Conservation (phyloP, 2,888 invertebrate genomes). For the Eristalis intricaria region DNA sequence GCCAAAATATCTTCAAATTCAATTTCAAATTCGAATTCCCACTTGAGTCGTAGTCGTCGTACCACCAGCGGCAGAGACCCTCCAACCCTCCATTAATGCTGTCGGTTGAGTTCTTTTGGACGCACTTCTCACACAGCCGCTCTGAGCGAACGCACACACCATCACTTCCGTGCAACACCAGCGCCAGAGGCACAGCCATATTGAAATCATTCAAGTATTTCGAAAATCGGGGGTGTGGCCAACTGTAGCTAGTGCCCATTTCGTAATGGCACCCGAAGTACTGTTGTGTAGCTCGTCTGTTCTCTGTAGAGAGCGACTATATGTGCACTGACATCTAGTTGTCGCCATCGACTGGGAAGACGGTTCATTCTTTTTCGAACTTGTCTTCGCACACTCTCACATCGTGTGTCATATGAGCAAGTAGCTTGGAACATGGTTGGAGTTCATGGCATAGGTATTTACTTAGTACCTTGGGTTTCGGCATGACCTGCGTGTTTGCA, state of each 20-base stretch:
- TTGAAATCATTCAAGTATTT: slow-evolving; percentile 81
- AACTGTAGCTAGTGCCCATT: slow-evolving; percentile 73
- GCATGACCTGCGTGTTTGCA: slow-evolving; percentile 67
- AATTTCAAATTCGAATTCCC: slow-evolving; percentile 65
- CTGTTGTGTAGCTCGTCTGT: slow-evolving; percentile 30
- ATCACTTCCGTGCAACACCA: slow-evolving; percentile 31
- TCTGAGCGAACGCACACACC: slow-evolving; percentile 60
- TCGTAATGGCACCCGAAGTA: slow-evolving; percentile 75
- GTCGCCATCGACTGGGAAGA: slow-evolving; percentile 38
- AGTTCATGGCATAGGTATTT: slow-evolving; percentile 48
- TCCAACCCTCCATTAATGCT: background rate
- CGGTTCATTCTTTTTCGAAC: slow-evolving; percentile 63
- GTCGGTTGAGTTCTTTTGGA: background rate
- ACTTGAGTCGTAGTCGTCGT: slow-evolving; percentile 23
- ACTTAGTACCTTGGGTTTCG: slow-evolving; percentile 51
- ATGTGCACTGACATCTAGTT: slow-evolving; percentile 60
- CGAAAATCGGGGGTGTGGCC: slow-evolving; percentile 80
- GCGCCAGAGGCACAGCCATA: slow-evolving; percentile 77
- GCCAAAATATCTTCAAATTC: slow-evolving; percentile 58
- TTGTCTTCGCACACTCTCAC: slow-evolving; percentile 4
- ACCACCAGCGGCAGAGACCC: slow-evolving; percentile 33
- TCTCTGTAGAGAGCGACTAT: slow-evolving; percentile 72
- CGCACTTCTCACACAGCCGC: slow-evolving; percentile 24
- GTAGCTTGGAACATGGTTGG: slow-evolving; percentile 7
- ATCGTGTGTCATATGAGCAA: background rate